Evolutionary conservation across 30 jellyfish, hydroid and myxozoan genomes (phyloP).

Genomic region (Turritopsis dohrnii): DNA sequence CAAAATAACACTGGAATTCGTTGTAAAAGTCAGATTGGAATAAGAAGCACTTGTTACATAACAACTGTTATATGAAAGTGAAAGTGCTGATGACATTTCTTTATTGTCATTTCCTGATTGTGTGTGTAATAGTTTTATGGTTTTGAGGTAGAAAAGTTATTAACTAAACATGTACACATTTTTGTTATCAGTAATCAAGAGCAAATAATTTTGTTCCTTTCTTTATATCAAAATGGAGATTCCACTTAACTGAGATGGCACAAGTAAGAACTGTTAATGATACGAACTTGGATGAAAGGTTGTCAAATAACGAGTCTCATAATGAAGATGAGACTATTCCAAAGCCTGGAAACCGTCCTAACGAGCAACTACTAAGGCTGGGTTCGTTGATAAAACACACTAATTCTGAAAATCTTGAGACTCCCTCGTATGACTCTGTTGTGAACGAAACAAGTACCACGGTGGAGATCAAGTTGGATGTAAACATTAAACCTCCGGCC

Average conservation of each 20-base stretch:
- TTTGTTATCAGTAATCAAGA: too few species aligned
- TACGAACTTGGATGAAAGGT: background rate
- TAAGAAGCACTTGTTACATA: too few species aligned
- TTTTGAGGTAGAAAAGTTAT: too few species aligned
- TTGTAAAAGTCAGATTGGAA: too few species aligned
- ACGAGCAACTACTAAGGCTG: background rate
- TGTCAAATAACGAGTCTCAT: background rate
- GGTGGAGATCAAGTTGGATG: background rate
- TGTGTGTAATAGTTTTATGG: too few species aligned
- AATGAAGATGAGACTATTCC: background rate
- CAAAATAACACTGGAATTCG: too few species aligned
- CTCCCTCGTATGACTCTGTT: background rate
- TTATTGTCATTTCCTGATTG: too few species aligned
- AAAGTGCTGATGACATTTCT: too few species aligned
- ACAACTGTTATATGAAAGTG: too few species aligned
- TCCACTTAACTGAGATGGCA: background rate
- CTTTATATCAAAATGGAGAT: too few species aligned
- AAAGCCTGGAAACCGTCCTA: background rate
- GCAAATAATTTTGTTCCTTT: too few species aligned
- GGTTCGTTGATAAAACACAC: background rate
- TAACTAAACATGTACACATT: too few species aligned
- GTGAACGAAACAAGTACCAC: background rate
- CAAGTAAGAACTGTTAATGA: background rate
- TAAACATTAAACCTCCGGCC: conserved; percentile 46
- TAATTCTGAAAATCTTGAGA: background rate